phyloP scores from a whole-genome alignment of 2,888 invertebrate species.

The Caenorhabditis virilis region DNA sequence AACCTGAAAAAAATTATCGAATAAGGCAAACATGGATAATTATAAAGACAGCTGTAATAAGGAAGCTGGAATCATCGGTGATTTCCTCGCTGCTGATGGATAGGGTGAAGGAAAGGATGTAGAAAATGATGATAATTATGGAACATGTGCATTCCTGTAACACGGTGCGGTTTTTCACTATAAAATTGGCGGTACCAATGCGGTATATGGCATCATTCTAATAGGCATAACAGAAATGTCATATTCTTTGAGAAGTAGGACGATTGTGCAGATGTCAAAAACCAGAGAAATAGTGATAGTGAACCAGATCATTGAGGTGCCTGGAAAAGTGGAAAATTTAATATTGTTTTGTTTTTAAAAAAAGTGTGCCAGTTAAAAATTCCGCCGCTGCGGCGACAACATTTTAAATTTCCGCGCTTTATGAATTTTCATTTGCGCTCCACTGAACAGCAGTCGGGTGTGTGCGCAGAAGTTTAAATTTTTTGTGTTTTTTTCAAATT shows the following conservation, averaged over 20 bases:
- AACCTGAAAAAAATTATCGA: too few species aligned
- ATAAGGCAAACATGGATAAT: too few species aligned
- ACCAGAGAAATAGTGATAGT: conserved; percentile 24
- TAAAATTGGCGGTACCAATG: conserved; percentile 8
- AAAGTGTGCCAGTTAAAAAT: too few species aligned
- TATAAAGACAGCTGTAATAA: conserved; percentile 20
- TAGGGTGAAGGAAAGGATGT: conserved; percentile 17
- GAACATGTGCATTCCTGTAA: conserved; percentile 29
- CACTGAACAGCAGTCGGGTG: too few species aligned
- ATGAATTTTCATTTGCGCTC: too few species aligned
- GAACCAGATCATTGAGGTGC: conserved; percentile 35
- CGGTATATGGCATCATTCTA: conserved; percentile 32
- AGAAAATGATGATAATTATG: conserved; percentile 15
- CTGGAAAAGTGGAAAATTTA: too few species aligned
- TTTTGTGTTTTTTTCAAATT: too few species aligned
- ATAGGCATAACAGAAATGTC: conserved; percentile 25
- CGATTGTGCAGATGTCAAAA: conserved; percentile 26
- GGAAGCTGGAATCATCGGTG: conserved; percentile 22
- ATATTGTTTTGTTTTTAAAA: neutral
- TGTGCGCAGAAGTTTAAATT: too few species aligned
- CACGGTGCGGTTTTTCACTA: neutral
- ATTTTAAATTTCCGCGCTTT: too few species aligned
- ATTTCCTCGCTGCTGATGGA: conserved; percentile 29
- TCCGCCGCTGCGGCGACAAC: too few species aligned
- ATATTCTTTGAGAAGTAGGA: conserved; percentile 28